Base-by-base conservation (phyloP, 2,797 vertebrate species). In the Microctenopoma steveboyesi region DNA sequence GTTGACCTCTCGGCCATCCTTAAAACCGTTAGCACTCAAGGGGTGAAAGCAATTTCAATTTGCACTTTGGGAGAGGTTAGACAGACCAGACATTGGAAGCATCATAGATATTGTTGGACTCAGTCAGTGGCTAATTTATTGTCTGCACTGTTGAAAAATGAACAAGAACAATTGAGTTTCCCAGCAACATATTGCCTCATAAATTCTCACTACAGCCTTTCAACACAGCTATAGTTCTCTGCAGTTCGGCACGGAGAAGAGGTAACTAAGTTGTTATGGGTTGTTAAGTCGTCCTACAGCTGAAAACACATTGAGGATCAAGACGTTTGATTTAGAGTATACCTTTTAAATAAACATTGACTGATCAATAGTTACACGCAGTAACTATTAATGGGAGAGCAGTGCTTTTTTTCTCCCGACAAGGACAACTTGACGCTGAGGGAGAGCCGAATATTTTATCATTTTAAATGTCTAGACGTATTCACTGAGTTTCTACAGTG, bases 41-140 rank as follows among this genome's bases (percentile, higher is more conserved):
- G 62, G 67, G 35, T 70, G 53, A 82, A 80, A 71, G 62, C 70
- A 67, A 74, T 76, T 87, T 80, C 58, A 70, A 49, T 86, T 79
- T 78, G 64, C 49, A 58, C 28, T 67, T 10, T 3, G n/a, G 33
- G 37, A 58, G 70, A 79, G 69, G 64, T 64, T 50, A 65, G 64
- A 47, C 25, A 5, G n/a, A 60, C 61, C 55, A 66, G 63, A 64
- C 57, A n/a, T 5, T 28, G 18, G 47, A 67, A 13, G 13, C 22
- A 25, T 79, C 79, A 55, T 72, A 59, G 64, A 27, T 33, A 33
- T 8, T 22, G 58, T 40, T 22, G 39, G 22, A 22, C 46, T 64
- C 56, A n/a, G 63, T 37, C 15, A 0, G 43, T 2, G 45, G 40
- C 27, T 63, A 55, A 64, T 75, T 78, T n/a, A 1, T 45, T 12